Evolutionary conservation across 2,113 vertebrate genomes (phyloP), one percentile per base, ranked within the genome.

Genomic region (Peromyscus leucopus): DNA sequence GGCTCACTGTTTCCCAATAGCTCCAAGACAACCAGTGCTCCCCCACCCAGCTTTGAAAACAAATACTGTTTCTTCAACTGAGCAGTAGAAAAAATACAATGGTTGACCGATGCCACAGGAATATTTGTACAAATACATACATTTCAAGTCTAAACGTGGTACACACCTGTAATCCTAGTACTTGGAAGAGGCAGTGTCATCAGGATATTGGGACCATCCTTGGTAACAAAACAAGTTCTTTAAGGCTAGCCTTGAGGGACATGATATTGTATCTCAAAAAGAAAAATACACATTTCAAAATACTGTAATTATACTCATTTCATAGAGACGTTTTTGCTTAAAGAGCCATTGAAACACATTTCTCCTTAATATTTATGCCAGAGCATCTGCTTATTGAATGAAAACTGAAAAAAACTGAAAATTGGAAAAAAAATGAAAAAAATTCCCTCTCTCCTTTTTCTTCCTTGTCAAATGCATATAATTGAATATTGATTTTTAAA

Each of bases 1-100:
- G 31, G 65, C 7, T 48, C 17, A 71, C 2, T 87, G 80, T 96
- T 97, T 96, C 96, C 94, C 96, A 96, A 95, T 19, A 67, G 36
- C 74, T 95, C 51, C 36, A 51, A 72, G 22, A 91, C 21, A 94
- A 57, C 28, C 65, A n/a, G 63, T 71, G 76, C 94, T 26, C 19
- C 61, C 51, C 51, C 51, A 51, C 89, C 36, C 65, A 94, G 51
- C 78, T 94, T 76, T 89, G 59, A 97, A 91, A 82, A 36, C 78
- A 42, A 89, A 28, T 24, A 31, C 12, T 88, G 61, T 96, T 95
- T 92, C 46, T 90, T 93, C 89, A 67, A 28, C 65, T 31, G 10
- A 93, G 31, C 59, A 93, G 65, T 65, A 72, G 59, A 89, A 31
- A 78, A 82, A 95, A 7, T 67, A 10, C 8, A 91, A 39, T 65